These are phyloP conservation scores for Scomberomorus guttatus DNA, from an alignment of 2,797 vertebrate genomes.

Conservation along the genomic window DNA sequence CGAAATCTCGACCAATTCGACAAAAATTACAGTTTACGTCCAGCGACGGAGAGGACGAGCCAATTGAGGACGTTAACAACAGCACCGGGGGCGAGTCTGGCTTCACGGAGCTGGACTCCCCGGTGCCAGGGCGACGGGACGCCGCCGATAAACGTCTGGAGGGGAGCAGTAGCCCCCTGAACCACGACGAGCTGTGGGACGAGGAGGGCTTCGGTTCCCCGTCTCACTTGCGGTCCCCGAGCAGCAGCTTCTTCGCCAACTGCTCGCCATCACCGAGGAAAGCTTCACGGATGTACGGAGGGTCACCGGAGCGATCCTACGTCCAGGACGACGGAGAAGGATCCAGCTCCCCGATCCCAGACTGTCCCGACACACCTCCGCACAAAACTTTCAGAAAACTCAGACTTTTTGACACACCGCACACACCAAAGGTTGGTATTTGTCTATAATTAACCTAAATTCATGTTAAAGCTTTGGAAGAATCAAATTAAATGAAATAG, in stretches of 20 bases:
- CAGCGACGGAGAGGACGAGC: conserved; percentile 92
- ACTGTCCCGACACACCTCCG: conserved; percentile 94
- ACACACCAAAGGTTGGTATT: conserved; percentile 94
- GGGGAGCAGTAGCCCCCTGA: conserved; percentile 77
- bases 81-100: conserved; percentile 95
- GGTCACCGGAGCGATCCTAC: conserved; percentile 75
- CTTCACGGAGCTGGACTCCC: conserved; percentile 96
- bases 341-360: conserved; percentile 89
- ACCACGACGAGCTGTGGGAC: conserved; percentile 90
- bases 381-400: conserved; percentile 97
- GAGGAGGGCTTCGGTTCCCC: conserved; percentile 92
- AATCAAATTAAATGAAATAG: too few species aligned
- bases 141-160: conserved; percentile 62
- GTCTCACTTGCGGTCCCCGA: conserved; percentile 85
- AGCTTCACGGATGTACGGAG: conserved; percentile 74
- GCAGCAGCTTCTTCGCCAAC: conserved; percentile 78
- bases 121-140: conserved; percentile 80
- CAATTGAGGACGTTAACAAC: conserved; percentile 91
- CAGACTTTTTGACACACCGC: conserved; percentile 95
- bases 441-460: fast-evolving
- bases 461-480: too few species aligned
- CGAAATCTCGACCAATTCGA: conserved; percentile 82
- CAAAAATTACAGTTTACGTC: conserved; percentile 91
- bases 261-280: conserved; percentile 89
- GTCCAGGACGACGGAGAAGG: conserved; percentile 78